Conservation (phyloP, 2,113 vertebrate species). For the Dipodomys spectabilis region DNA sequence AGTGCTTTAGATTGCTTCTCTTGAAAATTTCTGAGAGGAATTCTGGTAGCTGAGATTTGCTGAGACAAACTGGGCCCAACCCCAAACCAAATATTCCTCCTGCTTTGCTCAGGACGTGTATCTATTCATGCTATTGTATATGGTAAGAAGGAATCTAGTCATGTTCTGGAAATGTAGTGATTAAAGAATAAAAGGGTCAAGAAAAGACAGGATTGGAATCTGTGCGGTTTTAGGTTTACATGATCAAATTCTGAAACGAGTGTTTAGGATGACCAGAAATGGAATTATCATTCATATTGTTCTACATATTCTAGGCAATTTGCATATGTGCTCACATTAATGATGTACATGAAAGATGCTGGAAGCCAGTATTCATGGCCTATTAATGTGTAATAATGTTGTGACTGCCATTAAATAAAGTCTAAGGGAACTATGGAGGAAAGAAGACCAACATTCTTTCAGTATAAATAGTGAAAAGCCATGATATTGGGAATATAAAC, state of each 20-base stretch:
- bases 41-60: neutral
- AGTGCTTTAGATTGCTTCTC: neutral
- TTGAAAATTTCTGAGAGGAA: neutral
- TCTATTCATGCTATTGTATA: neutral
- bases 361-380: neutral
- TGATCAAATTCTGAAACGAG: constrained; percentile 43
- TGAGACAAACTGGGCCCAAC: neutral
- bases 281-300: constrained; percentile 39
- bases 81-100: neutral
- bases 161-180: constrained; percentile 45
- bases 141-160: neutral
- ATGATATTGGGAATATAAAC: neutral
- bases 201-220: neutral
- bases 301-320: constrained; percentile 24
- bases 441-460: constrained; percentile 9
- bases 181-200: constrained; percentile 25
- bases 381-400: neutral
- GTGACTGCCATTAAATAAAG: constrained; percentile 30
- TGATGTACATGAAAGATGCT: neutral
- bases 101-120: constrained; percentile 2
- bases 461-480: neutral
- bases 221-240: neutral
- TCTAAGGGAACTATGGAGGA: neutral
- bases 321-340: neutral
- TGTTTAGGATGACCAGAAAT: constrained; percentile 46